phyloP scores from a whole-genome alignment of 2,888 invertebrate species.

The Drosophila trichaetosa region DNA sequence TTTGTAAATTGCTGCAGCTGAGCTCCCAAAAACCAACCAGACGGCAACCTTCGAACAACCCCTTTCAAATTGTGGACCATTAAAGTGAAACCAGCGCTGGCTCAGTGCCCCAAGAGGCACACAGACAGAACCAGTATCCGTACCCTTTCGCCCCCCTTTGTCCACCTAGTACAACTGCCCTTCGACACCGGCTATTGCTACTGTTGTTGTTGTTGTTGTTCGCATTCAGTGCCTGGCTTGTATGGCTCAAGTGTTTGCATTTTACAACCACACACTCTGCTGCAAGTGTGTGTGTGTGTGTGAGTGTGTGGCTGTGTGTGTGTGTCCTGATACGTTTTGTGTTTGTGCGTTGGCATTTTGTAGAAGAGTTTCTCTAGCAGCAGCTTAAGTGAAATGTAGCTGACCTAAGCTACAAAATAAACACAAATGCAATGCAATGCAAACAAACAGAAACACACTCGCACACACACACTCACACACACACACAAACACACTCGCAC shows the following conservation, averaged over 20 bases:
- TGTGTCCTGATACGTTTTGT: constrained; percentile 34
- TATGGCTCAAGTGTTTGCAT: constrained; percentile 77
- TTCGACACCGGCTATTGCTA: constrained; percentile 11
- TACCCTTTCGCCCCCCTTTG: neutral
- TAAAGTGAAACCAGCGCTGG: constrained; percentile 21
- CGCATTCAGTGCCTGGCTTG: constrained; percentile 59
- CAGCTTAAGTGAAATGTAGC: constrained; percentile 82
- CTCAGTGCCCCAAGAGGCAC: neutral
- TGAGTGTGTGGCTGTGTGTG: constrained; percentile 2
- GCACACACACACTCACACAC: constrained; percentile 9
- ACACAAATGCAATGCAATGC: constrained; percentile 60
- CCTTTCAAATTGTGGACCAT: constrained; percentile 47
- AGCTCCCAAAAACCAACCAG: neutral
- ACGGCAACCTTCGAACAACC: constrained; percentile 41
- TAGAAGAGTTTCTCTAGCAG: constrained; percentile 54
- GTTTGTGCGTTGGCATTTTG: constrained; percentile 65
- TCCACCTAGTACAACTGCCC: neutral
- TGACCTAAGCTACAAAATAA: constrained; percentile 82
- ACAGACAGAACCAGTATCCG: neutral
- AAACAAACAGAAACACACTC: constrained; percentile 25
- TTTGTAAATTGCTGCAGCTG: constrained; percentile 8
- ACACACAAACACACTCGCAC: neutral
- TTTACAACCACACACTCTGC: constrained; percentile 67
- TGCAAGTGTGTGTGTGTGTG: constrained; percentile 14
- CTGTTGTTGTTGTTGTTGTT: constrained; percentile 31